Evolutionary conservation across 2,113 vertebrate species (phyloP), one percentile per base, ranked within the genome.

Genomic region (Phyllostomus discolor): DNA sequence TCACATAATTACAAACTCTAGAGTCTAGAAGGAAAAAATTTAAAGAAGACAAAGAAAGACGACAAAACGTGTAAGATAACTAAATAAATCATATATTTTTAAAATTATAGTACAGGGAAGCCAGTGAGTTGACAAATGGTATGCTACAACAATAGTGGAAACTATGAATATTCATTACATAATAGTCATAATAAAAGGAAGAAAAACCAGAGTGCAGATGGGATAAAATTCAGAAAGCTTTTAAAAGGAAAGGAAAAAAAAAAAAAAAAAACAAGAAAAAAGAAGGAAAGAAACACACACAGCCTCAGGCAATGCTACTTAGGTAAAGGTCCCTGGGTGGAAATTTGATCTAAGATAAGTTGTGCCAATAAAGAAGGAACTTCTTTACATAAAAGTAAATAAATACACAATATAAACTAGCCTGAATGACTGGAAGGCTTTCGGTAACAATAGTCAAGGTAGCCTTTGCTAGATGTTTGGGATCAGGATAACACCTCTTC

Each of bases 341-440:
- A 95, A 97, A 96, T 95, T 95, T 86, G 96, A 97, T 96, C 72
- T 79, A 89, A 87, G 79, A 91, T 90, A 93, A 97, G 88, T 89
- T 62, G 87, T 43, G 15, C 46, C 16, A 82, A 76, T 93, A 93
- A 93, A 83, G 85, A 97, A 97, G 75, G 94, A 96, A 96, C 96
- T 97, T 96, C 94, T 95, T 97, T 91, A 94, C 38, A 87, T 69
- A 57, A 95, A 76, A n/a, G 79, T 97, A 97, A 97, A 97, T 95
- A 97, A 98, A 96, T 67, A 96, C 96, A 94, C 46, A 95, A 52
- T 66, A 90, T 91, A 83, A 96, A 97, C 59, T 88, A 92, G 72
- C 62, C 73, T 80, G 86, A 93, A 95, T 62, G 88, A 72, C 96
- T 94, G 89, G 96, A 96, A 97, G 82, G 75, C 35, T 81, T 88